A percentile compares a stretch with the other conserved stretches of the same genome.
phyloP scores from a whole-genome alignment of 2,113 vertebrate species.

The Gavia stellata region DNA sequence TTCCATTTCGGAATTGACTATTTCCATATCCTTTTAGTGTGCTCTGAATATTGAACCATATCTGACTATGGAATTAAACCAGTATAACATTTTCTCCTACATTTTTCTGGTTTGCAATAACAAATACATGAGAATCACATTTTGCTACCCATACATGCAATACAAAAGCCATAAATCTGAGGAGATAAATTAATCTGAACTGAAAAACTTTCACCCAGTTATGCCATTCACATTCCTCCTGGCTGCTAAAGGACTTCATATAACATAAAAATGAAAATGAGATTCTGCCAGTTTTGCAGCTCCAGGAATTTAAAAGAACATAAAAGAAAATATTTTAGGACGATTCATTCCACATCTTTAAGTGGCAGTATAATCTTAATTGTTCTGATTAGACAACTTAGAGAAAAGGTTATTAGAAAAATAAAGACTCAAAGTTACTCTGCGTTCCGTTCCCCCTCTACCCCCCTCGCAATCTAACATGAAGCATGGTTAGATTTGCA shows the following conservation, averaged over 20 bases:
- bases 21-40: conserved; percentile 65
- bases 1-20: conserved; percentile 34
- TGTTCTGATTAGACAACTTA: conserved; percentile 42
- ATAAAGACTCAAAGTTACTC: neutral
- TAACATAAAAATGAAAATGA: conserved; percentile 74
- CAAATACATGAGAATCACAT: conserved; percentile 66
- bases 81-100: conserved; percentile 35
- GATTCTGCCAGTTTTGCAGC: conserved; percentile 72
- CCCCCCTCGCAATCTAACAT: neutral
- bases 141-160: conserved; percentile 68
- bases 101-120: conserved; percentile 61
- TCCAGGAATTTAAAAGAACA: conserved; percentile 76
- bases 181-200: conserved; percentile 62
- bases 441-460: neutral
- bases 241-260: conserved; percentile 67
- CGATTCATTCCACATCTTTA: conserved; percentile 47
- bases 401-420: conserved; percentile 38
- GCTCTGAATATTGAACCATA: conserved; percentile 64
- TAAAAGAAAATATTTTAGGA: conserved; percentile 77
- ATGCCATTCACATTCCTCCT: conserved; percentile 75
- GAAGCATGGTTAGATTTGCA: neutral
- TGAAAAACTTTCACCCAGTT: conserved; percentile 61
- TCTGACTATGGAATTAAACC: conserved; percentile 51
- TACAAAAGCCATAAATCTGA: conserved; percentile 64
- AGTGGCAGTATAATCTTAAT: conserved; percentile 25